Percentiles rank a stretch among this genome's conserved stretches.
phyloP scores from a whole-genome alignment of 2,797 vertebrate genomes.

The Aldrovandia affinis region DNA sequence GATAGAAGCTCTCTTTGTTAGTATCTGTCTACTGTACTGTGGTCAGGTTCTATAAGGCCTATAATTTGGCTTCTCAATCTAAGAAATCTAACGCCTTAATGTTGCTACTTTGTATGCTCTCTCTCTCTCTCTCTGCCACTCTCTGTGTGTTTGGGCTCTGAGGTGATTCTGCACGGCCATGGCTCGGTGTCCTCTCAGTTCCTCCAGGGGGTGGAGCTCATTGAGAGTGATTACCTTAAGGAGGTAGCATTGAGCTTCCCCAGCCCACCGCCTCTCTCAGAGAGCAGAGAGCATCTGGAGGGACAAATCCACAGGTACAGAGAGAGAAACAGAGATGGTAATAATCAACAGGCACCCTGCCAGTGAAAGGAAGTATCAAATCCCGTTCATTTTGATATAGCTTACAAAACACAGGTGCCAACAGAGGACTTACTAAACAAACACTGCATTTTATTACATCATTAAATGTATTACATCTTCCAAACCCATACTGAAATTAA shows the following conservation, averaged over 20 bases:
- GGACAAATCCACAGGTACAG: constrained; percentile 63
- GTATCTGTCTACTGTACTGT: not conserved
- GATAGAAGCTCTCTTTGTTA: not conserved
- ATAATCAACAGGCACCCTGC: no score
- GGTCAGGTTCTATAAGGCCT: not conserved
- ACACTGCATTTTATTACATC: not conserved
- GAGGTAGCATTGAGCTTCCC: constrained; percentile 54
- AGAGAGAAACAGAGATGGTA: not conserved
- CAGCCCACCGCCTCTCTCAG: constrained; percentile 63
- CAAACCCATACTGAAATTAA: no score
- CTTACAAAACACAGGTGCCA: no score
- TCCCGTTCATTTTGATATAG: no score
- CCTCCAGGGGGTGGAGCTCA: constrained; percentile 56
- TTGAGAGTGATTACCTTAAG: constrained; percentile 58
- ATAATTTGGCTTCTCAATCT: no score
- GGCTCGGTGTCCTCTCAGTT: constrained; percentile 43
- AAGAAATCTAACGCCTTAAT: no score
- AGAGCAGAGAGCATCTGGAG: constrained; percentile 58
- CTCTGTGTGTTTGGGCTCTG: constrained; percentile 2
- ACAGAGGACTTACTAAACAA: not conserved
- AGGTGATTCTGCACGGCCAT: constrained; percentile 71
- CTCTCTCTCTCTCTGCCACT: not conserved
- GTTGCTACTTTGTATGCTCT: not conserved
- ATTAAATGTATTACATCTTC: no score
- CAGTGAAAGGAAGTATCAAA: no score